Evolutionary conservation across 1,140 invertebrate species (phyloP), one percentile per base, ranked within the genome.

Genomic region (Parapsyche elsis): DNA sequence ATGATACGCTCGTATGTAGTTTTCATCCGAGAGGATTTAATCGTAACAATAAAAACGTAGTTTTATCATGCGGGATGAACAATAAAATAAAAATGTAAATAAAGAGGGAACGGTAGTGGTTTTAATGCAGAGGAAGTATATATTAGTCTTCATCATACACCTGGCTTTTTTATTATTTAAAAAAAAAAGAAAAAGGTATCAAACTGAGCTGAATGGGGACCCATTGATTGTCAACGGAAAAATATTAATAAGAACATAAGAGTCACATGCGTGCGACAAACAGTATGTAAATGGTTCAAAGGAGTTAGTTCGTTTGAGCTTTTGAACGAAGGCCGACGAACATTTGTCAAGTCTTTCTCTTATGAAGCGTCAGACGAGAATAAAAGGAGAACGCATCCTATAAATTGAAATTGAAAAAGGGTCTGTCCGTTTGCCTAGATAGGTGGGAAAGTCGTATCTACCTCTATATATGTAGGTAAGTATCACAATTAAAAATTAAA

Each of bases 311-410:
- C 9, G 49, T 46, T 21, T 59, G 21, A 12, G 45, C 16, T 46
- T 77, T 77, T 77, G 75, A 57, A 64, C 24, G 19, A 44, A 19
- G 9, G 75, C 75, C 75, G 75, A 57, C 21, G 4, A 21, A 45
- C 73, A 75, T 75, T 75, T 75, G 73, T 75, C 73, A 75, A 75
- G 46, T 24, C 73, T 74, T 74, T 74, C 46, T 30, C 53, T 75
- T 64, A 57, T 19, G 21, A 53, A 12, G 49, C 49, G 49, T 53
- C 16, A 53, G 30, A 1, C 21, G 14, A 14, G 70, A 30, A 71
- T 44, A 38, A 71, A 71, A 30, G 70, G 5, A 14, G 30, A 53
- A 53, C 24, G 26, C 21, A 7, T 71, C 70, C 70, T 71, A 71
- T 71, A 30, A 67, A 71, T 14, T 44, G 46, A 24, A 75, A 75